phyloP scores from a whole-genome alignment of 2,113 vertebrate species.

The Reinhardtius hippoglossoides region DNA sequence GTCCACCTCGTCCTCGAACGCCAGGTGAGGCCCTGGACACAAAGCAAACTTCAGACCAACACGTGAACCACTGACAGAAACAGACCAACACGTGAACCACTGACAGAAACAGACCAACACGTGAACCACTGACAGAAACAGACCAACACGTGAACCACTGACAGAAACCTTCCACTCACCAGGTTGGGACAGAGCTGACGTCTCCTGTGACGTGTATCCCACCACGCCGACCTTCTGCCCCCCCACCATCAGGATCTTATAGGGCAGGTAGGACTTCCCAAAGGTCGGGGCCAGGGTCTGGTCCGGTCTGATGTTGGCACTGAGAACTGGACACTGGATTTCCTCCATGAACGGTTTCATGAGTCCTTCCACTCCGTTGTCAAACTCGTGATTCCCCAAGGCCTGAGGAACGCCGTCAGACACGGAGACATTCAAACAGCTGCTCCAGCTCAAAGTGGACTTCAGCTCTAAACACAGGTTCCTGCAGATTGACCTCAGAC shows the following conservation, averaged over 20 bases:
- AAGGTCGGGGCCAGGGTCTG: slow-evolving; percentile 77
- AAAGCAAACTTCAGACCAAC: no score
- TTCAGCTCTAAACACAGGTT: no score
- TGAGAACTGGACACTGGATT: slow-evolving; percentile 85
- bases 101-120: no score
- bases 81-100: no score
- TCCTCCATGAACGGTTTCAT: slow-evolving; percentile 87
- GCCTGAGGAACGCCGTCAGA: slow-evolving; percentile 75
- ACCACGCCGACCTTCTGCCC: slow-evolving; percentile 87
- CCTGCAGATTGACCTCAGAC: no score
- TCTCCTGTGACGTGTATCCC: slow-evolving; percentile 92
- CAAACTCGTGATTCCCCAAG: slow-evolving; percentile 96
- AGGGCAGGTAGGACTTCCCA: slow-evolving; percentile 80
- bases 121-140: no score
- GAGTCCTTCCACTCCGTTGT: slow-evolving; percentile 89
- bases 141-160: no score
- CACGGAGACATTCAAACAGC: no score
- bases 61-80: no score
- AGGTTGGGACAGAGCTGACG: slow-evolving; percentile 87
- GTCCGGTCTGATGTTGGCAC: slow-evolving; percentile 88
- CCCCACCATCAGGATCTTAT: slow-evolving; percentile 81
- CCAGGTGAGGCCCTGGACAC: slow-evolving; percentile 81
- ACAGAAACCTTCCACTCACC: slow-evolving; percentile 75
- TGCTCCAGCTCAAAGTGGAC: no score
- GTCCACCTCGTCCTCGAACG: slow-evolving; percentile 89